These are phyloP conservation scores for Hemicentrotus pulcherrimus DNA, from an alignment of 35 echinoderm and acorn worm species.

Conservation along the genomic window DNA sequence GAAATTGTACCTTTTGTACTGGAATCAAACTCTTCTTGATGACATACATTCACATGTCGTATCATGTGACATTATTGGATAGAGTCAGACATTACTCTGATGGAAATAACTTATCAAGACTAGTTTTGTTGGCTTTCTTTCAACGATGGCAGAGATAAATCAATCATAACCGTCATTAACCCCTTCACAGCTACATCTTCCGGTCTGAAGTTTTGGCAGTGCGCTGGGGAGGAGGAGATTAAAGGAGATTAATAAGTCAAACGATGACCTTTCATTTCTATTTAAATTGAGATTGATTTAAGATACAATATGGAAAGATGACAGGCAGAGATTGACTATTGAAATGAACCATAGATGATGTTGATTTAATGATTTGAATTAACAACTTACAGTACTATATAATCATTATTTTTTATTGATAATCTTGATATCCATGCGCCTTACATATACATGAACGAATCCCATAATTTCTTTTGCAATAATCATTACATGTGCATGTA, in stretches of 20 bases:
- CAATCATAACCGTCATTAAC: not conserved
- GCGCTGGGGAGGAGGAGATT: not conserved
- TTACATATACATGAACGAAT: no score
- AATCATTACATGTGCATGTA: no score
- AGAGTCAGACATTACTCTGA: not conserved
- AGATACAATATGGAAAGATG: not conserved
- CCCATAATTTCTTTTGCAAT: no score
- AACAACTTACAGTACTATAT: not conserved
- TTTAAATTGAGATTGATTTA: not conserved
- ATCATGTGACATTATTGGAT: not conserved
- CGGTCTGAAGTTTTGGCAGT: not conserved
- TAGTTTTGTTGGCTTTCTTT: not conserved
- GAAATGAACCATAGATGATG: not conserved
- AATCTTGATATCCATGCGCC: no score
- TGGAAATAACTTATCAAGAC: not conserved
- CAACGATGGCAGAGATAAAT: not conserved
- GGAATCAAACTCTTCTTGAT: no score
- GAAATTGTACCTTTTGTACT: no score
- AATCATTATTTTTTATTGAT: not conserved
- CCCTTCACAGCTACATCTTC: not conserved
- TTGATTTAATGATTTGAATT: not conserved
- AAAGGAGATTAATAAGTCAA: not conserved
- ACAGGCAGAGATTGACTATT: not conserved
- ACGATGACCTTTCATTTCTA: not conserved
- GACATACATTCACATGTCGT: no score